phyloP scores from a whole-genome alignment of 2,888 invertebrate species.

The Rhodophaea formosa region DNA sequence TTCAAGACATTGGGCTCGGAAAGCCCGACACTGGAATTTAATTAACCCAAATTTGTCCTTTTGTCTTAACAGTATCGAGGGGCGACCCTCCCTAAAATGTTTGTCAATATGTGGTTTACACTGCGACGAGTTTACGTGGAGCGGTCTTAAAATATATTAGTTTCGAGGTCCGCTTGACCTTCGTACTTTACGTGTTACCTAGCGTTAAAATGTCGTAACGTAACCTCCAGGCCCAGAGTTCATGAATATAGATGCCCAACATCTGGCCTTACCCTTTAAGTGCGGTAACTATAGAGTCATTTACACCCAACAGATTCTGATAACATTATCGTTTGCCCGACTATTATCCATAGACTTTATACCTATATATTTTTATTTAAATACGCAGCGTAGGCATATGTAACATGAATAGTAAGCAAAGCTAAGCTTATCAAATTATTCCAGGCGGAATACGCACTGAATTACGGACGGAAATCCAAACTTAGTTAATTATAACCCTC shows the following conservation, averaged over 20 bases:
- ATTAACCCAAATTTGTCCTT: slow-evolving; percentile 72
- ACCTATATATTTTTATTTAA: background rate
- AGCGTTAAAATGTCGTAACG: background rate
- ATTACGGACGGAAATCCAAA: slow-evolving; percentile 19
- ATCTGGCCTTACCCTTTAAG: background rate
- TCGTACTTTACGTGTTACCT: background rate
- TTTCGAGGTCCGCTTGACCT: background rate
- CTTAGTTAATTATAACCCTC: slow-evolving; percentile 20
- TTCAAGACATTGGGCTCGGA: slow-evolving; percentile 48
- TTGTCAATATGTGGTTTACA: slow-evolving; percentile 49
- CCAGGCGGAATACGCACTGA: slow-evolving; percentile 16
- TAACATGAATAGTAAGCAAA: slow-evolving; percentile 1
- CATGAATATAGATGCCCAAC: background rate
- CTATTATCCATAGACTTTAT: background rate
- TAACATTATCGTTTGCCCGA: background rate
- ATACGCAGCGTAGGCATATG: background rate
- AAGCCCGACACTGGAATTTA: slow-evolving; percentile 69
- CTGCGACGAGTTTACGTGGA: slow-evolving; percentile 32
- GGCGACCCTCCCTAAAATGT: slow-evolving; percentile 43
- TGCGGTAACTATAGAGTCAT: background rate
- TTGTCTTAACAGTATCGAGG: slow-evolving; percentile 50
- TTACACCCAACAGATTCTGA: background rate
- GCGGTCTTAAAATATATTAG: slow-evolving; percentile 19
- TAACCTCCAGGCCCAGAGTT: background rate
- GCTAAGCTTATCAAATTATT: slow-evolving; percentile 18